Percentiles rank a stretch among this genome's conserved stretches.
phyloP scores from a whole-genome alignment of 1,140 invertebrate genomes.

The Neodiprion fabricii region DNA sequence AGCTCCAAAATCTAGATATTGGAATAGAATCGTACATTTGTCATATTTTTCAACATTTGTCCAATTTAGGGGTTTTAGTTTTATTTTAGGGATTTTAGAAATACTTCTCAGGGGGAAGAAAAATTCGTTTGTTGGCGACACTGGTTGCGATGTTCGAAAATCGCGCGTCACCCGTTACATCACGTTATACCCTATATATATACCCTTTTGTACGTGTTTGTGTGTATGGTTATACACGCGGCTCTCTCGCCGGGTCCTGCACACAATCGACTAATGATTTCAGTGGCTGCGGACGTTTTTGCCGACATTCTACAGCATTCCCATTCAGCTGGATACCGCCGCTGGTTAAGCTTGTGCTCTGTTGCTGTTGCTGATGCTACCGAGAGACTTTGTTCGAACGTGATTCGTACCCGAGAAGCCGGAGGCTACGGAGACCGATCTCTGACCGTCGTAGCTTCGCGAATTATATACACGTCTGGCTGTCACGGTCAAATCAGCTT shows the following conservation, averaged over 20 bases:
- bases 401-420: not conserved
- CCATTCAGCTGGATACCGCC: constrained; percentile 54
- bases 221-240: constrained; percentile 42
- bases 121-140: not conserved
- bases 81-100: too few species aligned
- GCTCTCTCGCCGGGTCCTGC: not conserved
- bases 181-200: not conserved
- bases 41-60: too few species aligned
- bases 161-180: constrained; percentile 5
- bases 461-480: too few species aligned
- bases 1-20: too few species aligned
- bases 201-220: not conserved
- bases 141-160: not conserved
- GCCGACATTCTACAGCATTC: constrained; percentile 62
- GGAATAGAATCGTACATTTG: too few species aligned
- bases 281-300: constrained; percentile 56
- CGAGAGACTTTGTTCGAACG: not conserved
- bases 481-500: too few species aligned
- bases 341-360: not conserved
- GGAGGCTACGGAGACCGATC: not conserved
- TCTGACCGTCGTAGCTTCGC: too few species aligned
- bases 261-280: constrained; percentile 59
- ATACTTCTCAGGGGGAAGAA: too few species aligned
- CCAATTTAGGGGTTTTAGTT: too few species aligned
- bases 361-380: not conserved